A percentile compares a stretch with the other conserved stretches of the same genome.
Conservation (phyloP, 2,888 invertebrate genomes). For the Diarsia mendica region DNA sequence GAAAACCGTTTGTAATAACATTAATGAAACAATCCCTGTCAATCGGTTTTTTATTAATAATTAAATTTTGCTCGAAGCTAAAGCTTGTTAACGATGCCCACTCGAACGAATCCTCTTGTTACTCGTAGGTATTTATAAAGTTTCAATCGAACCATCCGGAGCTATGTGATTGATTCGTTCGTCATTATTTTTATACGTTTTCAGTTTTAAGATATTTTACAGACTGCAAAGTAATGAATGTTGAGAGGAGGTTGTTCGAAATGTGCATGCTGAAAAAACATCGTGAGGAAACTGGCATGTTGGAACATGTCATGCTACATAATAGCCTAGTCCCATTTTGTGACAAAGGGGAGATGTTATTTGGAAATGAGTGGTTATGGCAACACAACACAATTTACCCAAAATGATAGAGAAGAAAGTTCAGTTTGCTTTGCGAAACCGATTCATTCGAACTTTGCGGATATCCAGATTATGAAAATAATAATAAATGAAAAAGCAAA, state of each 20-base stretch:
- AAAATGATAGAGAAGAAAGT: no score
- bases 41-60: conserved; percentile 52
- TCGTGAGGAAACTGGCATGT: background rate
- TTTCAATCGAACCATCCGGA: conserved; percentile 41
- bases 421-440: no score
- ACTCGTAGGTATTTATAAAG: conserved; percentile 45
- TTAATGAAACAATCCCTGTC: conserved; percentile 45
- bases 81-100: conserved; percentile 52
- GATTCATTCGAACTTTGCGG: no score
- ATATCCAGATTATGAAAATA: no score
- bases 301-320: no score
- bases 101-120: conserved; percentile 52
- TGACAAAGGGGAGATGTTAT: no score
- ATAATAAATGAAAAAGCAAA: no score
- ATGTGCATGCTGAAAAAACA: no score
- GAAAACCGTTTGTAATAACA: conserved; percentile 39
- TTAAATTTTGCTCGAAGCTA: conserved; percentile 53
- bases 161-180: conserved; percentile 35
- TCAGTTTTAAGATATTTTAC: conserved; percentile 2
- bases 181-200: conserved; percentile 33
- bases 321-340: no score
- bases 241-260: background rate
- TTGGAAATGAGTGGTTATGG: no score
- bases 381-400: no score
- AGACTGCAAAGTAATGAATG: no score